These are phyloP conservation scores for Zoanthus solanderi DNA, from an alignment of 92 coral and sea anemone genomes.

Conservation along the genomic window DNA sequence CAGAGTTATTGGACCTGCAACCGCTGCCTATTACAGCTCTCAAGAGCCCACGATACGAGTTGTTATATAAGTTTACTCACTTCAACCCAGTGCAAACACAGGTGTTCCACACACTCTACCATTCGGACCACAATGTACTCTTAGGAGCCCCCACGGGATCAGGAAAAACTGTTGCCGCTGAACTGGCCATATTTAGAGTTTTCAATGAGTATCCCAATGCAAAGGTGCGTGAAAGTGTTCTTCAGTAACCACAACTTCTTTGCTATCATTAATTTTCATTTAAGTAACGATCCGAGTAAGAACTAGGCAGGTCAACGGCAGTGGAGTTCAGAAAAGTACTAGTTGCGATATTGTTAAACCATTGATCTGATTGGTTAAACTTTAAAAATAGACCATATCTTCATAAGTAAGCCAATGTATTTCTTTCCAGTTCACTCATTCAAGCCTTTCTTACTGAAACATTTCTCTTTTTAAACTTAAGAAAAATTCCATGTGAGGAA, in stretches of 20 bases:
- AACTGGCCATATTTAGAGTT: conserved; percentile 94
- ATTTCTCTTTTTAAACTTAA: too few species aligned
- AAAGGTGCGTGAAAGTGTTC: conserved; percentile 67
- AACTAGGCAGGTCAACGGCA: too few species aligned
- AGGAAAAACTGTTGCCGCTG: conserved; percentile 97
- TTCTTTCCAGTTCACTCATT: too few species aligned
- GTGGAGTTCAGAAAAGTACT: too few species aligned
- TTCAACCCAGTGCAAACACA: conserved; percentile 99
- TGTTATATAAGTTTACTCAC: conserved; percentile 93
- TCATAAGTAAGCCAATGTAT: too few species aligned
- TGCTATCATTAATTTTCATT: too few species aligned
- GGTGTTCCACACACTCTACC: conserved; percentile 93
- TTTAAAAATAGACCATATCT: too few species aligned
- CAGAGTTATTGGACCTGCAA: conserved; percentile 95
- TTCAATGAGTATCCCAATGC: conserved; percentile 88
- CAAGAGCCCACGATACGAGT: conserved; percentile 75
- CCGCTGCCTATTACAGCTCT: conserved; percentile 95
- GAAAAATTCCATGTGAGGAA: too few species aligned
- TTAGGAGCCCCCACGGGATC: conserved; percentile 99
- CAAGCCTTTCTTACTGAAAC: too few species aligned
- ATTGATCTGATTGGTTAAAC: too few species aligned
- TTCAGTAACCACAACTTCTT: not conserved
- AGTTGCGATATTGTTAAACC: too few species aligned
- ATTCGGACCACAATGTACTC: conserved; percentile 93
- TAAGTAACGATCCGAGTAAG: too few species aligned